Evolutionary conservation across 2,113 vertebrate species (phyloP), one percentile per base, ranked within the genome.

Genomic region (Morone chrysops): DNA sequence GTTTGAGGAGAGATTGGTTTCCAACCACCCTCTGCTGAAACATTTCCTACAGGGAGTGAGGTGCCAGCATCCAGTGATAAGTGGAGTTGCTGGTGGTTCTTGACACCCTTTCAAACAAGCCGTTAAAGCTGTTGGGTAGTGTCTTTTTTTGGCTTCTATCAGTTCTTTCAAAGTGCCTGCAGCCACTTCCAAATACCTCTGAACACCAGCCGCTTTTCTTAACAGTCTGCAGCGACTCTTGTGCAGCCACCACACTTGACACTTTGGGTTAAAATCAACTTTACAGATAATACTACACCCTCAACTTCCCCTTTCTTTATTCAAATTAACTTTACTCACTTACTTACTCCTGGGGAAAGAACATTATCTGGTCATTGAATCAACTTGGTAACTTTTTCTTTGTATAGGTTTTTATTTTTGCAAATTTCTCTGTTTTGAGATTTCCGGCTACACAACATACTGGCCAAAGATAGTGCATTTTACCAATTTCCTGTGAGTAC

Each of bases 21-120:
- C 80, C 78, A 83, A 73, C 86, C 72, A 82, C 72, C 71, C 75
- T 74, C 68, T 71, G 73, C 70, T 77, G 70, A 75, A 87, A 70
- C 76, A 70, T 89, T 90, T 90, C 81, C 90, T 90, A 74, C 81
- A 86, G 84, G 62, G 90, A 93, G 84, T 62, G 59, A 87, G 85
- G 87, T 90, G 91, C 82, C 77, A 89, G 81, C 76, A 80, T 87
- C 84, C 71, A 70, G 82, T 91, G 91, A 93, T 90, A 87, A 90
- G 89, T 92, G 79, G 72, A 91, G 80, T 81, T 79, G 62, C 70
- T 81, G 84, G 73, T 86, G 75, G 80, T 88, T 93, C 87, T 87
- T 90, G 87, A 92, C 89, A 90, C 54, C 50, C 38, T 89, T 89
- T 92, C 84, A 93, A 82, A 91, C 17, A 59, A 90, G 62, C 76